Evolutionary conservation across 2,797 vertebrate genomes (phyloP), one percentile per base, ranked within the genome.

Genomic region (Benthosema pterotum): DNA sequence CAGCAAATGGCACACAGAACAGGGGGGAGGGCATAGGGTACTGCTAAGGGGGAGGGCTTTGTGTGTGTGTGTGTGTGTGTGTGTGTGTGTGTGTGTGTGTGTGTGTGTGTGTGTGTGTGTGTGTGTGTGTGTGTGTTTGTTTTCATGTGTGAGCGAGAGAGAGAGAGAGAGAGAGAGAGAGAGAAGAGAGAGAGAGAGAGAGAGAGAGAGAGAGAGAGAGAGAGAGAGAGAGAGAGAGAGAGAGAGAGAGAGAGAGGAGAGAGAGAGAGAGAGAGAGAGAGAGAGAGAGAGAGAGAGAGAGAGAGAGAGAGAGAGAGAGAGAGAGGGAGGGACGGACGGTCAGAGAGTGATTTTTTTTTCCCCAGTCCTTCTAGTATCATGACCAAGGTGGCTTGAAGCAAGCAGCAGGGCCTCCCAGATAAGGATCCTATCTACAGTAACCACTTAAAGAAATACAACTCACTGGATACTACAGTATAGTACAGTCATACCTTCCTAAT

Each of bases 1-100:
- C 94, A 95, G 93, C 97, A 99, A 99, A 99, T 99, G 97, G 97
- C 93, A 88, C 93, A 88, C 78, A 91, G 91, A 93, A 95, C 92
- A 91, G 93, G 92, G 93, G 92, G 94, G 93, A 94, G 94, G 93
- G 92, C 91, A 88, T 73, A 83, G 88, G 74, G 89, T 89, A 70
- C 69, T 73, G 69, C 69, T 73, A 68, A 74, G 83, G 87, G 84
- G 90, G 88, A 85, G 86, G 89, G 75, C 65, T 72, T 25, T 81
- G 53, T 62, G 65, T 67, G 66, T 53, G 60, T 45, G 65, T 62
- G 79, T 55, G 64, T 66, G 52, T 55, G 67, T 69, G 66, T 72
- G 69, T 72, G 74, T 67, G 65, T 75, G 75, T 65, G 63, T 46
- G 51, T 54, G 74, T 66, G 67, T 51, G 76, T 57, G 67, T 65